These are phyloP conservation scores for Condylostylus longicornis DNA, from an alignment of 1,140 invertebrate genomes.

Conservation along the genomic window DNA sequence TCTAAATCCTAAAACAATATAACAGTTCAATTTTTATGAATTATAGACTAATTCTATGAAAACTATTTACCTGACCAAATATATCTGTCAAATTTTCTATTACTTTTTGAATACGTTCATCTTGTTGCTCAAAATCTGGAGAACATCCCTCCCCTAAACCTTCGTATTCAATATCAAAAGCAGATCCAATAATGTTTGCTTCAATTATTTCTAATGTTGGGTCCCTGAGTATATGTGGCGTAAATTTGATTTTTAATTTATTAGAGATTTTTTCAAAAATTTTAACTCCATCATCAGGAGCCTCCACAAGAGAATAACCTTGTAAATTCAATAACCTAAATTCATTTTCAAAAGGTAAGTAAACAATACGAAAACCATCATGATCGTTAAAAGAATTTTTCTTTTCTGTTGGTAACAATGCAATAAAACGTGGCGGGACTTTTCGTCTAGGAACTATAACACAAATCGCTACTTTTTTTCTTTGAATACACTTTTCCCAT, in stretches of 20 bases:
- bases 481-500: constrained; percentile 25
- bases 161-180: constrained; percentile 20
- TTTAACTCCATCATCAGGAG: constrained; percentile 14
- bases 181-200: constrained; percentile 19
- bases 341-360: constrained; percentile 21
- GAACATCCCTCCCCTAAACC: constrained; percentile 12
- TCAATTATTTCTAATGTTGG: constrained; percentile 21
- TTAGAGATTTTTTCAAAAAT: constrained; percentile 23
- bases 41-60: too few relatives aligned
- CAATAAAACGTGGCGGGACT: constrained; percentile 25
- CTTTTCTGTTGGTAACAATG: constrained; percentile 12
- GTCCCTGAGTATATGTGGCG: constrained; percentile 22
- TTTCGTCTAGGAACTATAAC: constrained; percentile 25
- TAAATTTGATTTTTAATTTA: constrained; percentile 22
- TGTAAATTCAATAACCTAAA: constrained; percentile 19
- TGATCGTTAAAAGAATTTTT: constrained; percentile 13
- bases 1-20: too few relatives aligned
- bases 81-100: constrained; percentile 15
- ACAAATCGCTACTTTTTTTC: constrained; percentile 25
- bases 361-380: constrained; percentile 29
- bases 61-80: constrained; percentile 15
- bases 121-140: constrained; percentile 17
- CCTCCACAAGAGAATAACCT: constrained; percentile 20
- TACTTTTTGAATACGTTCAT: constrained; percentile 20
- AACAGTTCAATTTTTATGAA: too few relatives aligned